Percentiles rank a stretch among this genome's conserved stretches.
Conservation (phyloP, 2,113 vertebrate species). For the Phoenicopterus ruber region DNA sequence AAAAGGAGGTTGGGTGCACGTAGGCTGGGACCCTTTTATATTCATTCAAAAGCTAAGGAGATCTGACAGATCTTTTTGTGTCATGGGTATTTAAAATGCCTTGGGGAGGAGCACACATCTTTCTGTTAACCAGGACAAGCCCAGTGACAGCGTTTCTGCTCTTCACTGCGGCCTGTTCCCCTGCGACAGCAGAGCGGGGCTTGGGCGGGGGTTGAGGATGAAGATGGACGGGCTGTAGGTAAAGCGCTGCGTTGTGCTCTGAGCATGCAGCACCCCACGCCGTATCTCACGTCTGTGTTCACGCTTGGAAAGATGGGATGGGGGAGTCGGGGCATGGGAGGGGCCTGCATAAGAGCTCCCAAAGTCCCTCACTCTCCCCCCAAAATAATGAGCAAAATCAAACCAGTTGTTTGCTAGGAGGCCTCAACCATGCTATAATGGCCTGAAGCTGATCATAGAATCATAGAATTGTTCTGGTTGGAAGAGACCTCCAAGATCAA, state of each 20-base stretch:
- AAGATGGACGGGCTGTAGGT: neutral
- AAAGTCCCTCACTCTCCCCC: neutral
- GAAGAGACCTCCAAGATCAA: too few relatives aligned
- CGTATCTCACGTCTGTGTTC: rapidly evolving
- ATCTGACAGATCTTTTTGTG: neutral
- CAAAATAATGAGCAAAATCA: neutral
- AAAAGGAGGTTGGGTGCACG: neutral
- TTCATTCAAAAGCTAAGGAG: neutral
- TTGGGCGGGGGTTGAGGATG: neutral
- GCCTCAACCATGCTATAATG: rapidly evolving
- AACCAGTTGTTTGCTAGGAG: neutral
- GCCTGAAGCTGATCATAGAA: neutral
- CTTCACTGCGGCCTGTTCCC: rapidly evolving
- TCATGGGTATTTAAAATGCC: neutral
- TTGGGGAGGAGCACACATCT: neutral
- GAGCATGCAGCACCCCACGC: neutral
- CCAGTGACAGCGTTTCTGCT: neutral
- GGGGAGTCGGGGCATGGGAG: neutral
- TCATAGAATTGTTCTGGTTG: too few relatives aligned
- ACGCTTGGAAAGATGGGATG: neutral
- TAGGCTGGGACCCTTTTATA: neutral
- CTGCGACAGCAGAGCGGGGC: neutral
- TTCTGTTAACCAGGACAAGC: neutral
- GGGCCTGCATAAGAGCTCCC: neutral
- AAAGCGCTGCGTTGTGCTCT: neutral